phyloP scores from a whole-genome alignment of 2,113 vertebrate species.

The Zosterops hypoxanthus region DNA sequence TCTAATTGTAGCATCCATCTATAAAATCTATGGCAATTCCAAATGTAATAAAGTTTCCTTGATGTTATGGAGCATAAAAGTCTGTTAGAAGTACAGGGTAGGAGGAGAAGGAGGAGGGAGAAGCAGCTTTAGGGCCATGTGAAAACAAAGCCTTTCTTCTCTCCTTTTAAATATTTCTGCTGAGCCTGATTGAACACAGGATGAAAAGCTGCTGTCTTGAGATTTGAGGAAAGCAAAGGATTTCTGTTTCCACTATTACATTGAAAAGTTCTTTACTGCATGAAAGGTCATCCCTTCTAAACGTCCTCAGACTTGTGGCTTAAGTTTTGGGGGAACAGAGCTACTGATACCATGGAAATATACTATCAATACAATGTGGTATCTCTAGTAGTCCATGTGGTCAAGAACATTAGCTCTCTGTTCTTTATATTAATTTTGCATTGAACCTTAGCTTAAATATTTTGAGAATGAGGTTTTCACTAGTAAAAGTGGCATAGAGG shows the following conservation, averaged over 20 bases:
- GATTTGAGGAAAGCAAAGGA: constrained; percentile 45
- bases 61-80: not conserved
- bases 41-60: not conserved
- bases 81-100: constrained; percentile 36
- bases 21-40: not conserved
- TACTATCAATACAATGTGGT: not conserved
- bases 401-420: not conserved
- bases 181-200: constrained; percentile 54
- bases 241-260: constrained; percentile 42
- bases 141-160: constrained; percentile 61
- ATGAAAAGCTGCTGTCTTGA: constrained; percentile 63
- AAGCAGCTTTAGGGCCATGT: constrained; percentile 28
- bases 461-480: not conserved
- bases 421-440: not conserved
- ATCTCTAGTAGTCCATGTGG: not conserved
- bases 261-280: constrained; percentile 3
- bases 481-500: not conserved
- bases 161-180: constrained; percentile 57
- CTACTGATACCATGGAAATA: not conserved
- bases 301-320: not conserved
- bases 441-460: not conserved
- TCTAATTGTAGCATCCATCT: not conserved
- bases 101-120: constrained; percentile 17
- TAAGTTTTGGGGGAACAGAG: not conserved
- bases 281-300: constrained; percentile 8